Evolutionary conservation across 2,888 invertebrate species (phyloP).

Genomic region (Trisateles emortualis): DNA sequence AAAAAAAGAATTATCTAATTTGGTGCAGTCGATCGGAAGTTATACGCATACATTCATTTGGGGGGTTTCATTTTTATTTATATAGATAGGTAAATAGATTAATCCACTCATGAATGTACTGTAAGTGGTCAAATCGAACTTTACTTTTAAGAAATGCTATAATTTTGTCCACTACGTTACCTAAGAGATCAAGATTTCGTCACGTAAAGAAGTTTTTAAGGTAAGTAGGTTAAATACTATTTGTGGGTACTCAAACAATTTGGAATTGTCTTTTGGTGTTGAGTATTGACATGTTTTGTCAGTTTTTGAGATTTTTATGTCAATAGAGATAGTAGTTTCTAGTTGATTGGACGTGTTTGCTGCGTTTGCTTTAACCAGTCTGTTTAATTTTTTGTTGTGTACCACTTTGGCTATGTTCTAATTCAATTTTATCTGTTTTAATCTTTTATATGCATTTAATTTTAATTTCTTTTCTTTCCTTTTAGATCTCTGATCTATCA

Average conservation of each 20-base stretch:
- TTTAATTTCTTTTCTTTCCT: too few species aligned
- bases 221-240: constrained; percentile 46
- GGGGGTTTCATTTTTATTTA: too few species aligned
- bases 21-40: too few species aligned
- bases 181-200: constrained; percentile 27
- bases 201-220: constrained; percentile 39
- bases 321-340: constrained; percentile 1
- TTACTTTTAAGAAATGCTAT: constrained; percentile 6
- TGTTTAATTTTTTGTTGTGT: neutral
- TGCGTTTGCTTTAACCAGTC: neutral
- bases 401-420: neutral
- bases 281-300: constrained; percentile 10
- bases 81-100: too few species aligned
- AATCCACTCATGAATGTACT: too few species aligned
- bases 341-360: constrained; percentile 2
- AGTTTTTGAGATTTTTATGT: constrained; percentile 6
- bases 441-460: too few species aligned
- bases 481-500: too few species aligned
- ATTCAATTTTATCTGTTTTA: neutral
- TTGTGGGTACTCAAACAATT: constrained; percentile 29
- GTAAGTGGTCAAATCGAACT: too few species aligned
- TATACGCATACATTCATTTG: too few species aligned
- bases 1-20: too few species aligned
- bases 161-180: constrained; percentile 17
- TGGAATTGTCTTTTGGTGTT: constrained; percentile 18